Percentiles rank a stretch among this genome's conserved stretches.
phyloP scores from a whole-genome alignment of 2,113 vertebrate species.

The Sciurus niger region DNA sequence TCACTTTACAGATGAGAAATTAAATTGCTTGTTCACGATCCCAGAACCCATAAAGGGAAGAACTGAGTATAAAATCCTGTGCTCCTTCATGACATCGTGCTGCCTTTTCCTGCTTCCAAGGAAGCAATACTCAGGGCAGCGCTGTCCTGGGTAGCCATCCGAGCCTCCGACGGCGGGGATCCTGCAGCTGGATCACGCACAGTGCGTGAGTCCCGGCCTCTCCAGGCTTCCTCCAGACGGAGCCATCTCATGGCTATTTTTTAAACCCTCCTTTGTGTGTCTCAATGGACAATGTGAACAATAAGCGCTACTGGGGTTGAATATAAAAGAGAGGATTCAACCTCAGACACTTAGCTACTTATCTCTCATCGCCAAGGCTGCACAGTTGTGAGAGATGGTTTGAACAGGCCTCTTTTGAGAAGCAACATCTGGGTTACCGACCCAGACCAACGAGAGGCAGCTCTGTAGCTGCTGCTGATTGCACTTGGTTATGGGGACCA shows the following conservation, averaged over 20 bases:
- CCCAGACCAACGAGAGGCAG: neutral
- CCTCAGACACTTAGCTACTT: constrained; percentile 76
- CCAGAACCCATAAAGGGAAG: neutral
- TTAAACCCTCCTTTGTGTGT: constrained; percentile 67
- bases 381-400: neutral
- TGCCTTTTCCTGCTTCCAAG: neutral
- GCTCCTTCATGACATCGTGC: too few relatives aligned
- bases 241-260: neutral
- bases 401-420: constrained; percentile 75
- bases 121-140: neutral
- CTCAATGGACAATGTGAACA: constrained; percentile 79
- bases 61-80: neutral
- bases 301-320: constrained; percentile 56
- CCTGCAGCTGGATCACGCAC: accelerated
- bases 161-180: neutral
- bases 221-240: constrained; percentile 55
- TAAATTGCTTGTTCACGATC: neutral
- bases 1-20: neutral
- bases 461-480: neutral
- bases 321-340: constrained; percentile 78
- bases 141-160: neutral
- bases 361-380: constrained; percentile 31
- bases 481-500: neutral
- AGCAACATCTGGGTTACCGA: constrained; percentile 72
- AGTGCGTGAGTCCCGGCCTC: neutral